A percentile compares a stretch with the other conserved stretches of the same genome.
Evolutionary conservation across 2,797 vertebrate species (phyloP).

Genomic region (Mus spretus): DNA sequence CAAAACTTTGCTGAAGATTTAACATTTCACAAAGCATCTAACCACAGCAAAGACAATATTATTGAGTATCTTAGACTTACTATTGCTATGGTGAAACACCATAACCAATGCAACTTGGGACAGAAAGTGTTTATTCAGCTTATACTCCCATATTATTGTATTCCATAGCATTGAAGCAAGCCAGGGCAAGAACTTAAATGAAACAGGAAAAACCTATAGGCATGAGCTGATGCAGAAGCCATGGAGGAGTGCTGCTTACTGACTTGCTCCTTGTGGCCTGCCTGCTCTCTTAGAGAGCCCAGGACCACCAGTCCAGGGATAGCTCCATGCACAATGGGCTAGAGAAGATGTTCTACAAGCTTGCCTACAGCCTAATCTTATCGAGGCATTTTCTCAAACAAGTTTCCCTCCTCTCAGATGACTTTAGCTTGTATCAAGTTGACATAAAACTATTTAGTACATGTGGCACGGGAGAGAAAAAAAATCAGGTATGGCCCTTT

Average conservation of each 20-base stretch:
- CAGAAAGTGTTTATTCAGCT: not conserved
- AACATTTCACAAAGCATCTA: slow-evolving; percentile 6
- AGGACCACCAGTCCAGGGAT: not conserved
- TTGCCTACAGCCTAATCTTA: not conserved
- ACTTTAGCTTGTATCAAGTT: not conserved
- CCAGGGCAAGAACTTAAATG: not conserved
- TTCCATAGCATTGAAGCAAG: not conserved
- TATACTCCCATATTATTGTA: not conserved
- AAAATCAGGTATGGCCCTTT: not conserved
- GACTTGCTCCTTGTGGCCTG: not conserved
- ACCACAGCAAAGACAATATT: not conserved
- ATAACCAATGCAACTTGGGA: not conserved
- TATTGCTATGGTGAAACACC: not conserved
- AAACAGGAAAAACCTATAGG: not conserved
- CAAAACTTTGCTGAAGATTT: not conserved
- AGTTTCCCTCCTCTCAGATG: not conserved
- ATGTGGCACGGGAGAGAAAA: not conserved
- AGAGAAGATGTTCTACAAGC: not conserved
- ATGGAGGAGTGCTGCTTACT: not conserved
- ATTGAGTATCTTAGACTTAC: not conserved
- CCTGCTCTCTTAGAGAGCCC: not conserved
- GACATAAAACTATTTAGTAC: not conserved
- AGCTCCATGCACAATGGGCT: not conserved
- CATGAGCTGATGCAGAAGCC: not conserved
- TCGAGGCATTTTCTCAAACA: not conserved